Percentiles rank a stretch among this genome's conserved stretches.
These are phyloP conservation scores for Argopecten irradians DNA, from an alignment of 1,140 invertebrate species.

Conservation along the genomic window DNA sequence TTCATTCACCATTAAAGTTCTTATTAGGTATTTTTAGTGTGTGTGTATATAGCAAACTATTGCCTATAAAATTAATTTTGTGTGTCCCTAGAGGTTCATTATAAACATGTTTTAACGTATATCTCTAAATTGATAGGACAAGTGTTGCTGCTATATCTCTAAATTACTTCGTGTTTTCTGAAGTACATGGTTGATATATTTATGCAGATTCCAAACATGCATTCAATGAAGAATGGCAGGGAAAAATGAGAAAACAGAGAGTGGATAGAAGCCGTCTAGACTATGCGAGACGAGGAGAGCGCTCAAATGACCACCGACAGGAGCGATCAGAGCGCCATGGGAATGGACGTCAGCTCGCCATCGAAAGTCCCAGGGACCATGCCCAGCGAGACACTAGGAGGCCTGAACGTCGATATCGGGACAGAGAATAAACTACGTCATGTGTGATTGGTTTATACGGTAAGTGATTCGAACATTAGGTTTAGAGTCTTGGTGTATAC, in stretches of 20 bases:
- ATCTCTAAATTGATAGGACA: neutral
- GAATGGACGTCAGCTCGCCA: neutral
- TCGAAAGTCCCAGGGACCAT: slow-evolving; percentile 17
- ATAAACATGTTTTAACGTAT: too few relatives aligned
- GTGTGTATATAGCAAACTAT: neutral
- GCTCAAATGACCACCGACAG: slow-evolving; percentile 42
- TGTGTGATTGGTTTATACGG: neutral
- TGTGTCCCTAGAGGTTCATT: too few relatives aligned
- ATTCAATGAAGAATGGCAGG: slow-evolving; percentile 60
- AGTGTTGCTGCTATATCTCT: neutral
- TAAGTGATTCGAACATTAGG: neutral
- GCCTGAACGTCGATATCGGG: slow-evolving; percentile 29
- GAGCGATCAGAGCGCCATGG: slow-evolving; percentile 16
- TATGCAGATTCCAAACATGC: slow-evolving; percentile 54
- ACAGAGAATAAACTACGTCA: slow-evolving; percentile 36
- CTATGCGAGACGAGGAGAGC: slow-evolving; percentile 47
- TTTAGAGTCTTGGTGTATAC: neutral
- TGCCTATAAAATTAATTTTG: neutral
- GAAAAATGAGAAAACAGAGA: slow-evolving; percentile 42
- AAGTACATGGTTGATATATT: neutral
- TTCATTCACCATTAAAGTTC: too few relatives aligned
- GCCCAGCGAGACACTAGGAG: neutral
- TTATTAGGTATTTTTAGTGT: too few relatives aligned
- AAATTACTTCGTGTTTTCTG: too few relatives aligned
- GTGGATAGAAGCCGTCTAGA: slow-evolving; percentile 33